These are phyloP conservation scores for Euborellia annulipes DNA, from an alignment of 1,140 invertebrate species.

Conservation along the genomic window DNA sequence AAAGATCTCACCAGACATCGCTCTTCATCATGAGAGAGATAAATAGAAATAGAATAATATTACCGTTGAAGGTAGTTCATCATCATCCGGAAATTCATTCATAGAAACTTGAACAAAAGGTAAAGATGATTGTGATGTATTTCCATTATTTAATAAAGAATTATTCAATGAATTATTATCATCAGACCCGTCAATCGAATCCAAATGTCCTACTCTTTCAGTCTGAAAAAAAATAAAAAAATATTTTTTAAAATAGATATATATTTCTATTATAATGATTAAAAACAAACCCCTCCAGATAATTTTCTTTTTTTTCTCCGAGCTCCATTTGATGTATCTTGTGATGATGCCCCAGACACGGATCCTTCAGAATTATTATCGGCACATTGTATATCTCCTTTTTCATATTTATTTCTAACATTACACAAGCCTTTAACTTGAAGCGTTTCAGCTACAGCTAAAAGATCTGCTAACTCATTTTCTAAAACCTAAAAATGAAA, in stretches of 20 bases:
- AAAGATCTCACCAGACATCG: too few relatives aligned
- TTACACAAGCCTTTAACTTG: conserved; percentile 31
- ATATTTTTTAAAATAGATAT: too few relatives aligned
- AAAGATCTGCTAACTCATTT: conserved; percentile 25
- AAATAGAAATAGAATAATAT: not conserved
- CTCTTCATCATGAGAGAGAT: too few relatives aligned
- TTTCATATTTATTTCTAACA: conserved; percentile 21
- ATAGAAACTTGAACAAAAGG: conserved; percentile 5
- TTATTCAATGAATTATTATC: not conserved
- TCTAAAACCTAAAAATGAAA: conserved; percentile 19
- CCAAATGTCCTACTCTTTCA: too few relatives aligned
- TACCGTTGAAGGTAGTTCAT: conserved; percentile 8
- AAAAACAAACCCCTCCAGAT: too few relatives aligned
- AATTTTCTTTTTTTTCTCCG: conserved; percentile 1
- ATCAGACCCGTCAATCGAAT: conserved; percentile 3
- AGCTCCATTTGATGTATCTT: not conserved
- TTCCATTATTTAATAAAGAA: not conserved
- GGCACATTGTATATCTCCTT: conserved; percentile 13
- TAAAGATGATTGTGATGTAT: conserved; percentile 1
- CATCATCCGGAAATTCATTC: conserved; percentile 5
- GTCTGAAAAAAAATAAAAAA: too few relatives aligned
- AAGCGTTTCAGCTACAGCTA: conserved; percentile 27
- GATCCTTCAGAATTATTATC: not conserved
- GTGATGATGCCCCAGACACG: not conserved
- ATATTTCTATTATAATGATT: too few relatives aligned